Percentiles rank a stretch among this genome's conserved stretches.
Conservation (phyloP, 2,797 vertebrate genomes). For the Bovichtus diacanthus region DNA sequence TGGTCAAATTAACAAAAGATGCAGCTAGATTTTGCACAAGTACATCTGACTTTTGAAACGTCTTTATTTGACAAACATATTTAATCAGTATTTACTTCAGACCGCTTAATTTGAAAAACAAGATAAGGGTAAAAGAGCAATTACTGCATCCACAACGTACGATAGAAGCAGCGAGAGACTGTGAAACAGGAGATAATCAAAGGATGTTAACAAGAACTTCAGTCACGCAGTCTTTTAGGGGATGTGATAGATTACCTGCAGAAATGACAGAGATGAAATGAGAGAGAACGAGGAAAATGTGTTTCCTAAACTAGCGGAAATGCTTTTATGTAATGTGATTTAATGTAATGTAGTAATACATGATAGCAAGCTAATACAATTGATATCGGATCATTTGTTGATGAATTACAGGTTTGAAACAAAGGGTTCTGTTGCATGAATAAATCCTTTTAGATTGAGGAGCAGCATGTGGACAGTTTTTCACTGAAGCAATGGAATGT, state of each 20-base stretch:
- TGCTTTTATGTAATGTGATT: no score
- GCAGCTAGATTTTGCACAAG: not conserved
- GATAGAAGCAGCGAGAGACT: not conserved
- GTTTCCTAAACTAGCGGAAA: conserved; percentile 33
- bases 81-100: not conserved
- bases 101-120: conserved; percentile 2
- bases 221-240: conserved; percentile 7
- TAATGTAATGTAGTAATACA: conserved; percentile 23
- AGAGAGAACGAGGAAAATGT: conserved; percentile 30
- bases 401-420: conserved; percentile 23
- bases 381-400: conserved; percentile 18
- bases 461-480: conserved; percentile 19
- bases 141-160: not conserved
- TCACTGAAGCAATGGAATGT: not conserved
- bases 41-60: not conserved
- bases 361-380: not conserved
- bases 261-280: conserved; percentile 57
- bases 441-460: conserved; percentile 14
- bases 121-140: not conserved
- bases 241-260: conserved; percentile 43
- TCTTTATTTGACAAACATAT: not conserved
- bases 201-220: conserved; percentile 17
- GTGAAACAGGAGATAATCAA: conserved; percentile 3
- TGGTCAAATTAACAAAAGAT: not conserved
- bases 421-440: conserved; percentile 17